These are phyloP conservation scores for Heptranchias perlo DNA, from an alignment of 2,113 vertebrate species.

Conservation along the genomic window DNA sequence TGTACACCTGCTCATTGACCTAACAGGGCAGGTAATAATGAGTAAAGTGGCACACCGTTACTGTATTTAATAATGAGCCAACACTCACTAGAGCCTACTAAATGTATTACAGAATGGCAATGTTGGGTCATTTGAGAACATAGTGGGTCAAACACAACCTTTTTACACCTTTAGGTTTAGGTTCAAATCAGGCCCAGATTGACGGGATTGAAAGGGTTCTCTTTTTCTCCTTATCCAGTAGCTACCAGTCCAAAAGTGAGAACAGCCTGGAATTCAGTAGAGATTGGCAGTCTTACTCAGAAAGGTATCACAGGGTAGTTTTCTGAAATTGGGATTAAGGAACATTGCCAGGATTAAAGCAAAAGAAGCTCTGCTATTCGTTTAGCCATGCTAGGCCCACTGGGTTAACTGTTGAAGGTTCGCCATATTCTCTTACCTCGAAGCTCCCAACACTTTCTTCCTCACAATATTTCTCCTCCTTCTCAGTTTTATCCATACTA, in stretches of 20 bases:
- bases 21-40: background rate
- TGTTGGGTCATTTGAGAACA: background rate
- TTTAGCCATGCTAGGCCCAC: background rate
- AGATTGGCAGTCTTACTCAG: background rate
- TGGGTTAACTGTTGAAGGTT: background rate
- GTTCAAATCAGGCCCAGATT: background rate
- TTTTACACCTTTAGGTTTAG: background rate
- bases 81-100: background rate
- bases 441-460: background rate
- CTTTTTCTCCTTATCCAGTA: background rate
- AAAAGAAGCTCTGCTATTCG: background rate
- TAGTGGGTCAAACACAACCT: background rate
- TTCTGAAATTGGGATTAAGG: background rate
- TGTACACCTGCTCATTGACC: background rate
- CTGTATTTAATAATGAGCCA: background rate
- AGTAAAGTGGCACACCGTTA: background rate
- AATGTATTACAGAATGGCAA: background rate
- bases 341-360: background rate
- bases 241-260: background rate
- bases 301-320: background rate
- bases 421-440: background rate
- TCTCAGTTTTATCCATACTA: background rate
- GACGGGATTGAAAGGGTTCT: background rate
- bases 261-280: background rate
- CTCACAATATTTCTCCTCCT: background rate